Conservation (phyloP, 2,888 invertebrate species). For the Leptura quadrifasciata region DNA sequence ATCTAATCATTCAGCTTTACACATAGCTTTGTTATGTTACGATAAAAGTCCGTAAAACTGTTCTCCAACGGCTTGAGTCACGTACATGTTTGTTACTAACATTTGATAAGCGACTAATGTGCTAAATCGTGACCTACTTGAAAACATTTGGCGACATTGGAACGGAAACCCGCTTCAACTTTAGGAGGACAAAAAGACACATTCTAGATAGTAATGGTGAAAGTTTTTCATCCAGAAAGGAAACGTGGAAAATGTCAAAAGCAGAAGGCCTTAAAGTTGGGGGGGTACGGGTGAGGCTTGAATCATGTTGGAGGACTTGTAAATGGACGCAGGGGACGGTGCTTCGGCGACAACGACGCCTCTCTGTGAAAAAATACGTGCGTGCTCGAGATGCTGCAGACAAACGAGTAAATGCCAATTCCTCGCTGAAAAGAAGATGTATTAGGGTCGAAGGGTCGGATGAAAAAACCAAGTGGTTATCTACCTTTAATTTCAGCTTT, state of each 20-base stretch:
- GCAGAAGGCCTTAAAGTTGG: conserved; percentile 45
- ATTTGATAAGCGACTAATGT: not conserved
- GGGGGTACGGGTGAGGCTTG: conserved; percentile 18
- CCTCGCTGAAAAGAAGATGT: conserved; percentile 32
- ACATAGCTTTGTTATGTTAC: too few relatives aligned
- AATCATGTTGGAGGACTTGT: conserved; percentile 49
- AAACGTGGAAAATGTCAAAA: conserved; percentile 51
- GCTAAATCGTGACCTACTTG: conserved; percentile 24
- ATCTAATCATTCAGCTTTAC: not conserved
- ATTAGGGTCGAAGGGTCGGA: conserved; percentile 19
- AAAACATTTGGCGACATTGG: conserved; percentile 16
- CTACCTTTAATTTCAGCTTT: conserved; percentile 28
- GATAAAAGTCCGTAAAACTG: too few relatives aligned
- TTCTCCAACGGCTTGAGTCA: not conserved
- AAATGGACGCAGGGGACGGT: conserved; percentile 50
- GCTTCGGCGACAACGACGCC: conserved; percentile 8
- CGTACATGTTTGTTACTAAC: not conserved
- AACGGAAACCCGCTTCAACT: conserved; percentile 24
- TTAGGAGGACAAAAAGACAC: conserved; percentile 45
- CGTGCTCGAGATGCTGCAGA: conserved; percentile 29
- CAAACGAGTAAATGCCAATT: conserved; percentile 31
- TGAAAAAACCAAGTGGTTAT: conserved; percentile 30
- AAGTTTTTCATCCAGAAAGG: conserved; percentile 55
- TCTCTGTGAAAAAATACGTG: conserved; percentile 17
- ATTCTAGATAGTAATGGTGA: conserved; percentile 50